These are phyloP conservation scores for Muscicapa comitata DNA, from an alignment of 2,797 vertebrate genomes.

Conservation along the genomic window DNA sequence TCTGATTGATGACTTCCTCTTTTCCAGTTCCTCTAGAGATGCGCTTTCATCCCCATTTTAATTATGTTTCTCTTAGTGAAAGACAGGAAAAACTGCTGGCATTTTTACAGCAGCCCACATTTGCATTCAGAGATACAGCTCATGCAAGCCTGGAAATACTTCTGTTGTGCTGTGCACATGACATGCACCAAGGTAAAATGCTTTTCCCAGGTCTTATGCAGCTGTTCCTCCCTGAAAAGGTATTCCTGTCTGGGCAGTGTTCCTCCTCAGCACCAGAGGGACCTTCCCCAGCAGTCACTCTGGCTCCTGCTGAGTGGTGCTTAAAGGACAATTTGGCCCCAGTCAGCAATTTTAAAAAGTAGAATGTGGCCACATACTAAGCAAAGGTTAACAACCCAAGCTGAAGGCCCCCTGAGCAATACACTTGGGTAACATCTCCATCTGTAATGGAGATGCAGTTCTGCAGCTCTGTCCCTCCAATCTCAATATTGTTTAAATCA, in stretches of 20 bases:
- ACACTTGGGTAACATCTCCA: not conserved
- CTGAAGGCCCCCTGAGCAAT: not conserved
- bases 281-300: not conserved
- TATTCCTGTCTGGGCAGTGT: not conserved
- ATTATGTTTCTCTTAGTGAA: not conserved
- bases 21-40: not conserved
- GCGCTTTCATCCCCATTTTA: not conserved
- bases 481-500: not conserved
- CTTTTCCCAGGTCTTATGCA: not conserved
- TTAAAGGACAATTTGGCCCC: not conserved
- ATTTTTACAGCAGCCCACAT: not conserved
- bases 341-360: not conserved
- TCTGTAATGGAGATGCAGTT: not conserved
- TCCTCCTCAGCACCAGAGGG: not conserved
- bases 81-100: not conserved
- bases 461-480: not conserved
- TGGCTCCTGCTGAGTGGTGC: not conserved
- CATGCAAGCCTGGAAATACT: not conserved
- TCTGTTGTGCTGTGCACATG: not conserved
- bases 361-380: not conserved
- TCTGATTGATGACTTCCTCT: not conserved
- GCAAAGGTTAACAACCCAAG: not conserved
- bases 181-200: not conserved
- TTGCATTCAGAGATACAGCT: fast-evolving
- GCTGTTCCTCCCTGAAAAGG: not conserved